Evolutionary conservation across 2,888 invertebrate species (phyloP), one percentile per base, ranked within the genome.

Genomic region (Hypselothyrea guttata): DNA sequence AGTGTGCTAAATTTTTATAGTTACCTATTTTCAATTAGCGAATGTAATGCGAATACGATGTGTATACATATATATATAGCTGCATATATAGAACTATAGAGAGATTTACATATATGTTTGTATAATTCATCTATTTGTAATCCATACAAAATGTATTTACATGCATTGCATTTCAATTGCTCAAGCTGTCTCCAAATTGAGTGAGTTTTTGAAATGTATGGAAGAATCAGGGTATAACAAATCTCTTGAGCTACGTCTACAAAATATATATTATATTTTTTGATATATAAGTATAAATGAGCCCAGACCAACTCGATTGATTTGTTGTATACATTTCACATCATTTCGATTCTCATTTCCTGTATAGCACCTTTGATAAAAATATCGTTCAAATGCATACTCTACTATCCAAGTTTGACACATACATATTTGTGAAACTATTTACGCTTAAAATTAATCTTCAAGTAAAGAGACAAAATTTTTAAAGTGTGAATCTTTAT

Each of bases 261-360:
- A 81, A 58, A 64, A 79, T 84, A 83, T 71, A 84, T 60, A 66
- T 83, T 84, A 74, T 76, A 83, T 83, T 73, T 75, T 78, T 78
- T 53, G 40, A 78, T 72, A 75, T 68, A 64, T 56, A 78, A 75
- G 65, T 84, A 79, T 78, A 75, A 74, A 77, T 86, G 86, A 86
- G 87, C 86, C 86, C 86, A 86, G 87, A 87, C 79, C 69, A 85
- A 68, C 81, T 81, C 84, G 79, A 85, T 79, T 70, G 84, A 79
- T 85, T 83, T 82, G 85, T 82, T 82, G 74, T 76, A 52, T 16
- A 15, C 11, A 54, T 42, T 37, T 22, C 15, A 8, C 41, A 8
- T n/a, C 38, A 47, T 40, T 45, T 22, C 22, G 22, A 18, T 38
- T 42, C 45, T 54, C 30, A 38, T 37, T 42, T 27, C 51, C 40